These are phyloP conservation scores for Pipistrellus pipistrellus DNA, from an alignment of 2,797 vertebrate species.

Conservation along the genomic window DNA sequence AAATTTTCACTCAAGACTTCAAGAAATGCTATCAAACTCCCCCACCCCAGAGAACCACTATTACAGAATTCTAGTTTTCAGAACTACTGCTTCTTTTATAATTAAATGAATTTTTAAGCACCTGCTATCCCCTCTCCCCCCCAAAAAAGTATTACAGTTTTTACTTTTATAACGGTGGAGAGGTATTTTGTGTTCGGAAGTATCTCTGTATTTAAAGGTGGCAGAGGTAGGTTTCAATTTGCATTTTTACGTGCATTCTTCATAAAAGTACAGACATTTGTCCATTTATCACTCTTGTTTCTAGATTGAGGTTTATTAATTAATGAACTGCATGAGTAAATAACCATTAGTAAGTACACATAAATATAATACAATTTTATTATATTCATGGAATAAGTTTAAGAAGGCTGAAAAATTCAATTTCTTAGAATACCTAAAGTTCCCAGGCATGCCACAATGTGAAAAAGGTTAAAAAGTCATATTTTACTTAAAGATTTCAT, in stretches of 20 bases:
- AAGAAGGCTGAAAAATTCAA: not conserved
- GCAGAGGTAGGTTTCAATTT: conserved; percentile 14
- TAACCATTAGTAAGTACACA: not conserved
- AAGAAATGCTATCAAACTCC: not conserved
- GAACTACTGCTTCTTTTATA: not conserved
- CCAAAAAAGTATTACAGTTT: not conserved
- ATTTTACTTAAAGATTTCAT: not conserved
- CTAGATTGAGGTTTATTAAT: not conserved
- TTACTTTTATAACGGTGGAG: not conserved
- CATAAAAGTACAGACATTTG: not conserved
- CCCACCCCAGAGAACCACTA: not conserved
- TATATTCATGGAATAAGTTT: not conserved
- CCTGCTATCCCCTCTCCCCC: not conserved
- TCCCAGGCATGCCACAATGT: not conserved
- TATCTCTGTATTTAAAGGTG: conserved; percentile 8
- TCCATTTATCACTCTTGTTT: not conserved
- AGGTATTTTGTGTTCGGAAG: not conserved
- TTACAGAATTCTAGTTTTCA: not conserved
- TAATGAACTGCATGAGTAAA: not conserved
- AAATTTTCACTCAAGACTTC: not conserved
- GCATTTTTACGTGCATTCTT: not conserved
- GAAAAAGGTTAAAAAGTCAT: not conserved
- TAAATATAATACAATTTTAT: not conserved
- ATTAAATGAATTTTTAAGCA: not conserved
- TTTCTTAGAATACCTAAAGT: not conserved